These are phyloP conservation scores for Potorous gilbertii DNA, from an alignment of 2,797 vertebrate genomes.

Conservation along the genomic window DNA sequence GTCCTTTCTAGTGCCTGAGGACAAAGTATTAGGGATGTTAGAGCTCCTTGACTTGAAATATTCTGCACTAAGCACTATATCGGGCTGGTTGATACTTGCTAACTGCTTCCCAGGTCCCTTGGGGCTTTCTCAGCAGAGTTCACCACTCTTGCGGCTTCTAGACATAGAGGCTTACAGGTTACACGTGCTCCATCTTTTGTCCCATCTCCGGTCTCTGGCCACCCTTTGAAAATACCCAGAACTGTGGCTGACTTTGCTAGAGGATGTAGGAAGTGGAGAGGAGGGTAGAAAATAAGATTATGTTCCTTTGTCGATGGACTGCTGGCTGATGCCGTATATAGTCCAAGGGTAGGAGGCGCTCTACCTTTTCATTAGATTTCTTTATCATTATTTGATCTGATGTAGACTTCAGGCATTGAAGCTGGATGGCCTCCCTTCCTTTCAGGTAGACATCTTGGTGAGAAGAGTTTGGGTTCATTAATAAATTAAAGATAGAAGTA, in stretches of 20 bases:
- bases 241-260: neutral
- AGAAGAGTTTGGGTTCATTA: conserved; percentile 25
- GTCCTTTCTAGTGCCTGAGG: neutral
- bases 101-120: neutral
- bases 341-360: neutral
- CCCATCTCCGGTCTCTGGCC: neutral
- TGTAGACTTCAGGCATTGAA: neutral
- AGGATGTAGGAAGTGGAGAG: neutral
- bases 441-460: neutral
- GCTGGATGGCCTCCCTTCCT: neutral
- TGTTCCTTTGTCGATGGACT: neutral
- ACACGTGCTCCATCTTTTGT: neutral
- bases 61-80: neutral
- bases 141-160: neutral
- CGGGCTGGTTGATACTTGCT: neutral
- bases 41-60: neutral
- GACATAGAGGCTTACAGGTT: neutral
- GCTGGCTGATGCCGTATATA: neutral
- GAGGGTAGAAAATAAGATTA: neutral
- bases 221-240: neutral
- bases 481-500: neutral
- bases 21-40: neutral
- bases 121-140: neutral
- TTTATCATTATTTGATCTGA: neutral
- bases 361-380: neutral